phyloP scores from a whole-genome alignment of 2,113 vertebrate genomes.

The Melanerpes formicivorus region DNA sequence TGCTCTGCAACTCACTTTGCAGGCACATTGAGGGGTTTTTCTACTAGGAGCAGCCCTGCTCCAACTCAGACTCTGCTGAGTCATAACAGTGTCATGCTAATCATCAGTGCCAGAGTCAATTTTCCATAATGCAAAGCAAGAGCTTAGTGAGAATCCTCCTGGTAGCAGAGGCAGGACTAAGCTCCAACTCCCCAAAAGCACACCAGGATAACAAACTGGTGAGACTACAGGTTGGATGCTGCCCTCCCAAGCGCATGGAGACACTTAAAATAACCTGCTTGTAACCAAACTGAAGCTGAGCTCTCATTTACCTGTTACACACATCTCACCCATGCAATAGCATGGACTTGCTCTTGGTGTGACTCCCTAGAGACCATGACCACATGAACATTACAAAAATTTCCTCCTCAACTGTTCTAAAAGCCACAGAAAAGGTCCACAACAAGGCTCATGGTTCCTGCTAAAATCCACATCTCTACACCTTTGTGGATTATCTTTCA shows the following conservation, averaged over 20 bases:
- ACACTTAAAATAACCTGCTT: not conserved
- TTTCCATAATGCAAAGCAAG: conserved; percentile 21
- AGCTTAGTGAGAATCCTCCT: not conserved
- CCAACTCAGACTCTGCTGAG: conserved; percentile 34
- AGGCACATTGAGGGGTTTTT: not conserved
- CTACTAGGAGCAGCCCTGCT: conserved; percentile 16
- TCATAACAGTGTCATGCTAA: conserved; percentile 25
- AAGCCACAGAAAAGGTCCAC: not conserved
- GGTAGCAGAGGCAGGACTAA: not conserved
- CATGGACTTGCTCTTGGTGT: not conserved
- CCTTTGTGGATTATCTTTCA: not conserved
- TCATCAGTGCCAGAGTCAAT: conserved; percentile 17
- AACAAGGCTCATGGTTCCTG: not conserved
- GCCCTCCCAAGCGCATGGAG: not conserved
- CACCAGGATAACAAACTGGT: not conserved
- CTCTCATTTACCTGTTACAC: not conserved
- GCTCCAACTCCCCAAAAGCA: not conserved
- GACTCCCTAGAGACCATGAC: not conserved
- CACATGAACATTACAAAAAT: not conserved
- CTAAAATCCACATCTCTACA: not conserved
- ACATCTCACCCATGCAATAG: not conserved
- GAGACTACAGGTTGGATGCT: not conserved
- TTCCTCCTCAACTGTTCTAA: not conserved
- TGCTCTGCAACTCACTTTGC: conserved; percentile 15
- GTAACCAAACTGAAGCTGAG: not conserved